Base-by-base conservation (phyloP, 2,113 vertebrate genomes). In the Pelvicachromis taeniatus region DNA sequence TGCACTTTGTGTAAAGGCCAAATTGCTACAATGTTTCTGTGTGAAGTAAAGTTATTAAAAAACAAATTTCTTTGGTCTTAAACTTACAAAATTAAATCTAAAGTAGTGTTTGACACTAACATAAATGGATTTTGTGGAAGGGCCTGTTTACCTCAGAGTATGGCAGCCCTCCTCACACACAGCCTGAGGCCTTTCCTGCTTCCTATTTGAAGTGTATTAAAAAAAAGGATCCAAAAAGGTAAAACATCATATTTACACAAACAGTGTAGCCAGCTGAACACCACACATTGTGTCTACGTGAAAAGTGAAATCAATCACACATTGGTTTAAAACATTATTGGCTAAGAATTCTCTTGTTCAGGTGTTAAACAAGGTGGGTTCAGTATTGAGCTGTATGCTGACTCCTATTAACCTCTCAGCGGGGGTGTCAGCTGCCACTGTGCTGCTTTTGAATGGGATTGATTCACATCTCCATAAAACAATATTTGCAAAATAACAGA, bases 271-370 rank as follows among this genome's bases (percentile, higher is more conserved):
- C 52, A 35, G 42, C 26, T 86, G 48, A 79, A 77, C 59, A 21
- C 45, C 19, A 23, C 88, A 84, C 38, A 70, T 14, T 83, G 91
- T 77, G 68, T 68, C 77, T 83, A 16, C 81, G 75, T 29, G 23
- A 45, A 26, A 65, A 65, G 45, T 42, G 68, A 83, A 82, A 91
- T 91, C 91, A 21, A 91, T 92, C 84, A 78, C 80, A 75, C 23
- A 35, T 56, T 86, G 84, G 81, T 88, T 89, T 68, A 91, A 45
- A 87, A 77, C 85, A 40, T 84, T 82, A 59, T 83, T 88, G 82
- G 86, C 84, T 80, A 82, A 84, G 87, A 87, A 88, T 88, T 90
- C 81, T 90, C 83, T 70, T 63, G 86, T 85, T 91, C 81, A 84
- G 83, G 83, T 89, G 85, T 84, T 82, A 45, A 73, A 73, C 65